Conservation (phyloP, 1,140 invertebrate genomes). For the Caenorhabditis briggsae region DNA sequence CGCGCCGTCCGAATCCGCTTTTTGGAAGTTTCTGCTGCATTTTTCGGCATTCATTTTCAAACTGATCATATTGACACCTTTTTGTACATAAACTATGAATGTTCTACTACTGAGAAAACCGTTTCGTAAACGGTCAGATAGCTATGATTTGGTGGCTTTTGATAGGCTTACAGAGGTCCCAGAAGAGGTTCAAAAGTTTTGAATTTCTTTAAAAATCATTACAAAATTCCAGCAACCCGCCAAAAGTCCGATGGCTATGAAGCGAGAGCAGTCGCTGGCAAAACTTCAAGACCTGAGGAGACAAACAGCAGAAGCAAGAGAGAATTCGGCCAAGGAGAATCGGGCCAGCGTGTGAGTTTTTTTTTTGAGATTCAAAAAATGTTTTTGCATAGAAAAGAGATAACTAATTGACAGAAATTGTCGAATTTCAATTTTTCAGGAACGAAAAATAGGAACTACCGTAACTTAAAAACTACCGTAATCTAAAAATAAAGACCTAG, state of each 20-base stretch:
- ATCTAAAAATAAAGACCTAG: no score
- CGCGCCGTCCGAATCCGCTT: neutral
- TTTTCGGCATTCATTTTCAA: neutral
- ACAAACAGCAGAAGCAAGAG: constrained; percentile 73
- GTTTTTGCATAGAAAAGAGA: no score
- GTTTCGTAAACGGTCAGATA: constrained; percentile 34
- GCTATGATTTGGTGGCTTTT: constrained; percentile 16
- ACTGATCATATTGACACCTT: neutral
- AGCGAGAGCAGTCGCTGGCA: constrained; percentile 74
- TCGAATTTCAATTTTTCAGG: no score
- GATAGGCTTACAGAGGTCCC: no score
- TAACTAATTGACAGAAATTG: neutral
- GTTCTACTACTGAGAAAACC: constrained; percentile 14
- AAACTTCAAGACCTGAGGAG: constrained; percentile 73
- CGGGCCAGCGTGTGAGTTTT: constrained; percentile 54
- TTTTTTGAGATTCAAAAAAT: no score
- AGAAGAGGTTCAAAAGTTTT: no score
- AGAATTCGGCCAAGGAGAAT: constrained; percentile 57
- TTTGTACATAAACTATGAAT: constrained; percentile 13
- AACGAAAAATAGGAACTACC: no score
- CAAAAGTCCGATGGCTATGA: constrained; percentile 66
- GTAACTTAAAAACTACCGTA: no score
- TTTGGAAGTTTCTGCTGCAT: neutral
- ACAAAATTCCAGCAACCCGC: constrained; percentile 17
- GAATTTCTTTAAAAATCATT: no score